A percentile compares a stretch with the other conserved stretches of the same genome.
Evolutionary conservation across 2,113 vertebrate species (phyloP).

Genomic region (Leptobrachium ailaonicum): DNA sequence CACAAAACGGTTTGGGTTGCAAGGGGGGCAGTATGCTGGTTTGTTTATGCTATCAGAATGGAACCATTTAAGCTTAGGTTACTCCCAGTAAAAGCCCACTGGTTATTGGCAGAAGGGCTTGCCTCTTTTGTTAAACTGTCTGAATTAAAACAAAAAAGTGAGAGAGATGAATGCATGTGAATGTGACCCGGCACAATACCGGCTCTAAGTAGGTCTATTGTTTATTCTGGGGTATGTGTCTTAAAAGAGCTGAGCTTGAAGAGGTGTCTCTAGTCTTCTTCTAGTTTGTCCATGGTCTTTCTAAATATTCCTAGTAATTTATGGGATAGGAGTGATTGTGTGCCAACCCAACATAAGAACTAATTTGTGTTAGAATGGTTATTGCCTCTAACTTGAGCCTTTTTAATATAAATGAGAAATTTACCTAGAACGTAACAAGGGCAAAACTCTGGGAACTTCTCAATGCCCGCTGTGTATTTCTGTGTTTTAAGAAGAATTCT

Average conservation of each 20-base stretch:
- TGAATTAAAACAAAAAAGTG: constrained; percentile 25
- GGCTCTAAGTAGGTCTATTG: constrained; percentile 42
- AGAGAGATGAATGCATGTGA: constrained; percentile 44
- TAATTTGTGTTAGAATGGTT: too few relatives aligned
- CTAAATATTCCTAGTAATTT: background rate
- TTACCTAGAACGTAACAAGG: too few relatives aligned
- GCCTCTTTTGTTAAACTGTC: constrained; percentile 54
- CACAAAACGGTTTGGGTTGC: constrained; percentile 54
- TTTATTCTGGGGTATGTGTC: constrained; percentile 22
- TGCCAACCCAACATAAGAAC: too few relatives aligned
- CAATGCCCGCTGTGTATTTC: too few relatives aligned
- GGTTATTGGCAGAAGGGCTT: constrained; percentile 52
- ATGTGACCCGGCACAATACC: constrained; percentile 52
- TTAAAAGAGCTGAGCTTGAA: constrained; percentile 19
- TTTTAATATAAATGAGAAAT: too few relatives aligned
- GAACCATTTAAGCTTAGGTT: constrained; percentile 55
- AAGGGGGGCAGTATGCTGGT: constrained; percentile 52
- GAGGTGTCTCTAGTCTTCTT: background rate
- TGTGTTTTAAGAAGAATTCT: too few relatives aligned
- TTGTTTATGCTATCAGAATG: constrained; percentile 48
- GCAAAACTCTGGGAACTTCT: too few relatives aligned
- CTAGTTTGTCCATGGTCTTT: background rate
- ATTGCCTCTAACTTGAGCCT: too few relatives aligned
- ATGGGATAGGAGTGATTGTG: too few relatives aligned
- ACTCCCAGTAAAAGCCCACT: constrained; percentile 53